Evolutionary conservation across 2,113 vertebrate species (phyloP).

Genomic region (Pholis gunnellus): DNA sequence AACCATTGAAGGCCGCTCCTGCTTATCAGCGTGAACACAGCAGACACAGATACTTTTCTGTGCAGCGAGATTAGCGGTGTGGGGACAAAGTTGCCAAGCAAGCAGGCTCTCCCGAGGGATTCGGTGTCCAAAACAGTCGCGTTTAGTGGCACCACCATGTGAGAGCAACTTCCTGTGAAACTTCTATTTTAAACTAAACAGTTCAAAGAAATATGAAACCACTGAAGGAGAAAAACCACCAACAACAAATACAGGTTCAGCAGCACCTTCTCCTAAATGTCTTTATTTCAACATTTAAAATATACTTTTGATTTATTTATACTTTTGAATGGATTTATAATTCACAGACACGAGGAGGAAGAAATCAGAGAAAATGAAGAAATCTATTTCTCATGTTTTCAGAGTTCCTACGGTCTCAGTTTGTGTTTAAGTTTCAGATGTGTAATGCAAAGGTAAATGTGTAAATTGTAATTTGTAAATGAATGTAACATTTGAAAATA

Average conservation of each 20-base stretch:
- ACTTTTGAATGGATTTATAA: background rate
- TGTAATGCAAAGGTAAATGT: background rate
- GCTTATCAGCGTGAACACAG: constrained; percentile 23
- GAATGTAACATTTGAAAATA: background rate
- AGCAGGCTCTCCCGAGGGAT: background rate
- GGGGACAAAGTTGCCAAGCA: constrained; percentile 38
- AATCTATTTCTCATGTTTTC: background rate
- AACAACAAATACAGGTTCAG: background rate
- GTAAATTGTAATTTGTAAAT: background rate
- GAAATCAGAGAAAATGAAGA: background rate
- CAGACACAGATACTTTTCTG: constrained; percentile 30
- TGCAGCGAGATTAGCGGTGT: constrained; percentile 35
- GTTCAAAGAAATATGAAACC: background rate
- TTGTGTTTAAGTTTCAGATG: too few species aligned
- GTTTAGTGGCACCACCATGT: background rate
- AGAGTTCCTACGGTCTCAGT: background rate
- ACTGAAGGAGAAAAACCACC: background rate
- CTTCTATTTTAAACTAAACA: background rate
- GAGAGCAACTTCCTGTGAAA: background rate
- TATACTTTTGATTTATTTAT: too few species aligned
- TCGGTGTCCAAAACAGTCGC: constrained; percentile 6
- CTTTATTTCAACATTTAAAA: background rate
- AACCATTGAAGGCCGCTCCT: constrained; percentile 16
- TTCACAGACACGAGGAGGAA: background rate
- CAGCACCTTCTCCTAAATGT: background rate